These are phyloP conservation scores for Platyrinchus mystaceus DNA, from an alignment of 2,797 vertebrate genomes.

Conservation along the genomic window DNA sequence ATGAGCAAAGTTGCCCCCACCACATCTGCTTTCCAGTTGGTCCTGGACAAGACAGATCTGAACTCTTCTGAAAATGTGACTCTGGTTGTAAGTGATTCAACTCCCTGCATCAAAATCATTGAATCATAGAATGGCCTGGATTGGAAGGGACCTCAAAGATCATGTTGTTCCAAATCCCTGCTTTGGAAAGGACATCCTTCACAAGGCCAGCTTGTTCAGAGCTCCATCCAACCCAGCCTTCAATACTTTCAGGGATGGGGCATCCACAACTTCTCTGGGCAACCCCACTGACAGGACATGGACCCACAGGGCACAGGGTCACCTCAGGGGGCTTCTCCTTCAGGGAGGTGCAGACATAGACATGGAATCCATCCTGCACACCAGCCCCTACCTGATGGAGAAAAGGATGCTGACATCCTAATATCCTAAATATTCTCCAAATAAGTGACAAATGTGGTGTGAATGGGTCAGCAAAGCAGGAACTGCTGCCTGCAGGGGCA, in stretches of 20 bases:
- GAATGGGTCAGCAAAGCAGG: neutral
- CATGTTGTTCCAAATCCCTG: fast-evolving
- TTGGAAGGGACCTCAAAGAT: neutral
- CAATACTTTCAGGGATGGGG: neutral
- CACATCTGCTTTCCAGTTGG: neutral
- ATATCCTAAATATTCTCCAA: neutral
- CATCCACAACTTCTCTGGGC: neutral
- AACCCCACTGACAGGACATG: fast-evolving
- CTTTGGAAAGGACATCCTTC: neutral
- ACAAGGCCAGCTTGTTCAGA: fast-evolving
- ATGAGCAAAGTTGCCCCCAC: neutral
- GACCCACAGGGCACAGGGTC: neutral
- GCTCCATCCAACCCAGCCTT: fast-evolving
- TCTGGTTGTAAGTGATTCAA: neutral
- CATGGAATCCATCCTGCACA: neutral
- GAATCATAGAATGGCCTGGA: neutral
- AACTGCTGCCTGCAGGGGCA: neutral
- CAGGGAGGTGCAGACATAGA: neutral
- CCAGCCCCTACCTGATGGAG: neutral
- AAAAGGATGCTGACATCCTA: neutral
- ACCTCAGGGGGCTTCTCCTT: neutral
- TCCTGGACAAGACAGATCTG: neutral
- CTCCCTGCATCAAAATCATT: neutral
- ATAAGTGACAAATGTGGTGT: neutral
- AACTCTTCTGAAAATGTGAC: neutral